Conservation (phyloP, 2,113 vertebrate genomes). For the Numenius arquata region DNA sequence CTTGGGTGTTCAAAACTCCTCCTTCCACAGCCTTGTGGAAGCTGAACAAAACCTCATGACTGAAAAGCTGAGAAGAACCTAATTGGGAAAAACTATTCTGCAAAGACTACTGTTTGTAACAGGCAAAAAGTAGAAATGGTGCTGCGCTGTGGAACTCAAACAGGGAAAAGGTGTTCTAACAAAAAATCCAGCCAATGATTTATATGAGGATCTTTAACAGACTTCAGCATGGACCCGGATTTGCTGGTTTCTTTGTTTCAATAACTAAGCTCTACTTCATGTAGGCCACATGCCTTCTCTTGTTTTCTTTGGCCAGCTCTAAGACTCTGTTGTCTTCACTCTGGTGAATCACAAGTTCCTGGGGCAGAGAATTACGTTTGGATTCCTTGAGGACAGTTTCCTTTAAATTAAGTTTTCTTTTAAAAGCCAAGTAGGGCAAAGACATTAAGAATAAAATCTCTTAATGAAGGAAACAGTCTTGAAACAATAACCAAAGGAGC, state of each 20-base stretch:
- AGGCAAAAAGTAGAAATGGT: not conserved
- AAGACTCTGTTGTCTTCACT: not conserved
- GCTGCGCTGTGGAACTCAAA: not conserved
- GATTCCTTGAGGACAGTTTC: slow-evolving; percentile 38
- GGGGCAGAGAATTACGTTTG: slow-evolving; percentile 1
- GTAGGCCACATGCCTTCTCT: slow-evolving; percentile 12
- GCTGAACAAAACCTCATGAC: not conserved
- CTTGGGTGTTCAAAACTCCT: not conserved
- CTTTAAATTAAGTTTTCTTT: slow-evolving; percentile 51
- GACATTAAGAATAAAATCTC: slow-evolving; percentile 2
- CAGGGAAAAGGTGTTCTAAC: not conserved
- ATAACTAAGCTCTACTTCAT: not conserved
- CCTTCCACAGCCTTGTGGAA: not conserved
- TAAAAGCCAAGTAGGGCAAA: slow-evolving; percentile 34
- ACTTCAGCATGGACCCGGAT: not conserved
- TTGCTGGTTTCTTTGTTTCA: slow-evolving; percentile 38
- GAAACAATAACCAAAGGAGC: not conserved
- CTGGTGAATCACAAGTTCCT: slow-evolving; percentile 15
- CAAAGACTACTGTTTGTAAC: not conserved
- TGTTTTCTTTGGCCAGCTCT: slow-evolving; percentile 37
- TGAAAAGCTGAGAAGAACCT: not conserved
- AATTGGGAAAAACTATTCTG: not conserved
- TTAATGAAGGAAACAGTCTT: slow-evolving; percentile 17
- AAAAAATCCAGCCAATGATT: not conserved
- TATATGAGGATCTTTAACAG: not conserved